Evolutionary conservation across 2,113 vertebrate genomes (phyloP).

Genomic region (Alethe diademata): DNA sequence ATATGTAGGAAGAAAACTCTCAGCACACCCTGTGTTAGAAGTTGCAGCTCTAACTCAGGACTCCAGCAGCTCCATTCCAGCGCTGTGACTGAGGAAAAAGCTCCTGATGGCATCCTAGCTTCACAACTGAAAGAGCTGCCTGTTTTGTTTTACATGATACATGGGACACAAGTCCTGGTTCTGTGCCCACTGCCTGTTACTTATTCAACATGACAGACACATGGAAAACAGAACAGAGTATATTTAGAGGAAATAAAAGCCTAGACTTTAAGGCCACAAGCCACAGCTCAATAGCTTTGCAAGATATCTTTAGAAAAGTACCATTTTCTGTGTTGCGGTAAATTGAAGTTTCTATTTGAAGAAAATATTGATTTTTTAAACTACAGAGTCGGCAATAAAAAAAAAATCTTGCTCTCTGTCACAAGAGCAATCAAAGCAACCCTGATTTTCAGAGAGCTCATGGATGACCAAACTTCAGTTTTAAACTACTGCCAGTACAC

Average conservation of each 20-base stretch:
- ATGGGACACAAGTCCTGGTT: background rate
- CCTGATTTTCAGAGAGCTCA: background rate
- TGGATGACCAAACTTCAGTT: background rate
- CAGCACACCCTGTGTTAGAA: background rate
- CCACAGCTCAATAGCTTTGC: background rate
- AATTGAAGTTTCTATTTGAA: slow-evolving; percentile 4
- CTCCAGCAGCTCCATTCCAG: background rate
- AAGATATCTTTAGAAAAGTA: slow-evolving; percentile 22
- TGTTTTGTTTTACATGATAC: background rate
- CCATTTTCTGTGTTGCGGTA: background rate
- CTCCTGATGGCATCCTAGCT: background rate
- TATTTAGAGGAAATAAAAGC: slow-evolving; percentile 53
- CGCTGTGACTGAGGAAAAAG: background rate
- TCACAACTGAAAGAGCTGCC: background rate
- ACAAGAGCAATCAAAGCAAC: background rate
- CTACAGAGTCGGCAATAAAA: background rate
- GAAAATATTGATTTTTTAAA: background rate
- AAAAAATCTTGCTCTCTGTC: background rate
- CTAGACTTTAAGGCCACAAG: background rate
- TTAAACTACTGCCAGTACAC: background rate
- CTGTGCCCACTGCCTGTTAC: background rate
- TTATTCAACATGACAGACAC: slow-evolving; percentile 10
- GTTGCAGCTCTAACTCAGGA: background rate
- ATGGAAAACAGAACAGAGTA: background rate
- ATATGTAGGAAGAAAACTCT: background rate